Conservation (phyloP, 2,888 invertebrate genomes). For the Malacosoma neustria region DNA sequence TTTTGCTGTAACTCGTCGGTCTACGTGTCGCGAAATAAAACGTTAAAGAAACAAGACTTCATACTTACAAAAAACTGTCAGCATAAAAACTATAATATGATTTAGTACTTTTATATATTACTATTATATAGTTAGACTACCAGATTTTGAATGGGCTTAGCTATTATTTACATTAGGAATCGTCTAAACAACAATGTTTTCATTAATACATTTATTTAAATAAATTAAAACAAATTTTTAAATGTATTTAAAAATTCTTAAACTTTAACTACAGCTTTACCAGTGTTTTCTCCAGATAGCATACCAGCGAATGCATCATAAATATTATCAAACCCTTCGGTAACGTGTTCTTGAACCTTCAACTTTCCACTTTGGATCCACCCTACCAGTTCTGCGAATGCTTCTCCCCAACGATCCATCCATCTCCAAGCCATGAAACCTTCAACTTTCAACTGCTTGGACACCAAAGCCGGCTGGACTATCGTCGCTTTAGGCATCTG, state of each 20-base stretch:
- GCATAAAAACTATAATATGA: too few relatives aligned
- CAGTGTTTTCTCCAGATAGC: constrained; percentile 16
- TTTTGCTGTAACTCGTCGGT: too few relatives aligned
- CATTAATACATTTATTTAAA: too few relatives aligned
- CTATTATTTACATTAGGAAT: too few relatives aligned
- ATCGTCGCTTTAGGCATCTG: constrained; percentile 19
- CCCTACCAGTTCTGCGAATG: constrained; percentile 33
- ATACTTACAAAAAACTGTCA: too few relatives aligned
- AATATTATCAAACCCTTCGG: constrained; percentile 78
- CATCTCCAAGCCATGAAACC: constrained; percentile 58
- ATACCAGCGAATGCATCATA: constrained; percentile 76
- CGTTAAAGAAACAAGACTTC: too few relatives aligned
- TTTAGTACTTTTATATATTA: too few relatives aligned
- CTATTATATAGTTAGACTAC: too few relatives aligned
- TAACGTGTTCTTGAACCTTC: constrained; percentile 75
- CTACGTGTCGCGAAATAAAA: too few relatives aligned
- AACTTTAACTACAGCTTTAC: constrained; percentile 76
- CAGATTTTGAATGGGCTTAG: too few relatives aligned
- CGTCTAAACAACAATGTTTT: too few relatives aligned
- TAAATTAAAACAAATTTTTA: too few relatives aligned
- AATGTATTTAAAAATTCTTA: constrained; percentile 19
- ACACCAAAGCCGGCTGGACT: constrained; percentile 63
- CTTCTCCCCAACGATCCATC: constrained; percentile 68
- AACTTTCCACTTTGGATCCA: constrained; percentile 74
- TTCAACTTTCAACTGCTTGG: constrained; percentile 70